Evolutionary conservation across 1,140 invertebrate species (phyloP), one percentile per base, ranked within the genome.

Genomic region (Brachionus paranguensis): DNA sequence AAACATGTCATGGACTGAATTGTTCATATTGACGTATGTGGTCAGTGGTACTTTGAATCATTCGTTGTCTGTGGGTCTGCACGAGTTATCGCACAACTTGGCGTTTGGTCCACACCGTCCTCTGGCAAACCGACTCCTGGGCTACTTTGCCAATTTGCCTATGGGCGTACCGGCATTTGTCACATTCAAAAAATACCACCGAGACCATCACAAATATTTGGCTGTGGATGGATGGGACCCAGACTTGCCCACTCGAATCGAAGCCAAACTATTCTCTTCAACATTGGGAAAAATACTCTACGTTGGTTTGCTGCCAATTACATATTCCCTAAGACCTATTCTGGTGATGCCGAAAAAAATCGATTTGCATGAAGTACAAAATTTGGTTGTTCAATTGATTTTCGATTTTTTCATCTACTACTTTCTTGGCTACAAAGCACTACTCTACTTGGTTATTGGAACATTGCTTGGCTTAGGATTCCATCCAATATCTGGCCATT

Each of bases 401-500:
- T 98, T 98, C 88, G 93, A 98, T 90, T 91, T 90, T 12, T 60
- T 93, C 14, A 91, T 98, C 3, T 93, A 92, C 85, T 93, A 96
- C 85, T 93, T 92, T 79, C 93, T 94, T 85, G 96, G 95, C 93
- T 89, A 92, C 89, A 91, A 88, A 81, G 83, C 95, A 0, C 86
- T 99, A n/a, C 91, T 93, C 0, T 99, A 99, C 89, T 90, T 99
- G 55, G 86, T 97, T 8, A 89, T 92, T 55, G 96, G 97, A 12
- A 95, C 95, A 20, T 87, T 98, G 20, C 90, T 99, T 90, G 95
- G 96, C 0, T 97, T 98, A 94, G 97, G 97, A 0, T 87, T 97
- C 7, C 97, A 99, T 92, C 97, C 97, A 10, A 94, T 99, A n/a
- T 96, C 97, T 64, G 97, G 96, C 0, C 97, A 99, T 89, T 99